Conservation (phyloP, 2,797 vertebrate genomes). For the Toxotes lorentzi region DNA sequence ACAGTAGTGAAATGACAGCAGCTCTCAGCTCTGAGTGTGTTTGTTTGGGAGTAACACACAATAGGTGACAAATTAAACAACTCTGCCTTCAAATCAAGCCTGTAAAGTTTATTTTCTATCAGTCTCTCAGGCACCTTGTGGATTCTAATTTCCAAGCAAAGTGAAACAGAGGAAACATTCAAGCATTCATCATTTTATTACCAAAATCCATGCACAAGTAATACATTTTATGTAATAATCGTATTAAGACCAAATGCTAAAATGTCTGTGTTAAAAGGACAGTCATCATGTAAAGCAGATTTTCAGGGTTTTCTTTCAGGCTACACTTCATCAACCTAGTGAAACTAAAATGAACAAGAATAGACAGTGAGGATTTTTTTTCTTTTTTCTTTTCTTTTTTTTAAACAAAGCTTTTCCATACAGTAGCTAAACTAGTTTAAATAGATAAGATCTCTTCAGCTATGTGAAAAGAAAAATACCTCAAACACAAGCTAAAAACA, state of each 20-base stretch:
- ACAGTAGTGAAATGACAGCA: constrained; percentile 68
- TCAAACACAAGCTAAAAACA: constrained; percentile 25
- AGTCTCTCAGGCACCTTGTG: neutral
- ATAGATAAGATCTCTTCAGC: constrained; percentile 49
- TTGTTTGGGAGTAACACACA: constrained; percentile 12
- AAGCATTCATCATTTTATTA: neutral
- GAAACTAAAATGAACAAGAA: constrained; percentile 39
- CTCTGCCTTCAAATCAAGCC: constrained; percentile 7
- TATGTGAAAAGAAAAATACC: constrained; percentile 41
- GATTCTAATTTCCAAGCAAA: neutral
- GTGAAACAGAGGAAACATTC: neutral
- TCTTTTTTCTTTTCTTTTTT: neutral
- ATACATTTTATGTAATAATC: neutral
- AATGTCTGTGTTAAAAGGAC: neutral
- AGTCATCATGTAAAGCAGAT: neutral
- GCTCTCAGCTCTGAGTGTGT: constrained; percentile 30
- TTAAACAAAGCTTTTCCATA: constrained; percentile 20
- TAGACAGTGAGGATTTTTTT: neutral
- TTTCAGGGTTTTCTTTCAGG: neutral
- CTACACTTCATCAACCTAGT: neutral
- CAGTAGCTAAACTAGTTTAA: constrained; percentile 33
- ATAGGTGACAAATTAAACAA: constrained; percentile 12
- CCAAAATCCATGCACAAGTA: constrained; percentile 25
- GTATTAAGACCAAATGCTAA: neutral
- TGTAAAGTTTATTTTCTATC: neutral